Evolutionary conservation across 2,888 invertebrate genomes (phyloP), one percentile per base, ranked within the genome.

Genomic region (Loripinus fragilis): DNA sequence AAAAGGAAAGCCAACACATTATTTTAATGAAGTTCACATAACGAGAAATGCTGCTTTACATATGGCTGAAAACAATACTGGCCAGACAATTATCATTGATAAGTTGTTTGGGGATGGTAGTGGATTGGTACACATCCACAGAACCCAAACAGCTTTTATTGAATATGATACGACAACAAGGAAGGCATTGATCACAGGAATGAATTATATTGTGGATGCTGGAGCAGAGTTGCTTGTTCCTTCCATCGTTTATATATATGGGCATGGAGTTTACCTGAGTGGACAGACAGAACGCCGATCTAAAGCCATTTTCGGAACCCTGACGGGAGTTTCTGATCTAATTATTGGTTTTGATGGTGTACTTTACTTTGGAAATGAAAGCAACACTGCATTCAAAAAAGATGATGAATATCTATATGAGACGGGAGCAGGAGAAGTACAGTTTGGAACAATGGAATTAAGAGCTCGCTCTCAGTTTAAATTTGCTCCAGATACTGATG

Each of bases 1-100:
- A 70, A 60, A 48, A 23, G 71, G 42, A 23, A 67, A 80, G 35
- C 52, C 69, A 10, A 30, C 72, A 2, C 84, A 86, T 42, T 69
- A 74, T 28, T 89, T 90, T 80, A 86, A 90, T 77, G 89, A 90
- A 52, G 79, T 90, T 0, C 89, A 90, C 50, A 67, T 89, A 10
- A 45, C 83, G 28, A 85, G 83, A 17, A 81, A 87, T 17, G 88
- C 88, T 0, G 82, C 90, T 0, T 52, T 90, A 12, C 86, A 89
- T 15, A 81, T 90, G 25, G 76, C 77, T 45, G 76, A 79, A 41
- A 70, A 78, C 35, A 74, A 74, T 0, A 70, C 65, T 17, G 68
- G 65, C 5, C 78, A 83, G 0, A 80, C 55, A 12, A 48, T 89
- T 48, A 85, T 86, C 33, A 83, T 86, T 10, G 52, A 80, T 7